Base-by-base conservation (phyloP, 2,888 invertebrate genomes). In the Seira ritae region DNA sequence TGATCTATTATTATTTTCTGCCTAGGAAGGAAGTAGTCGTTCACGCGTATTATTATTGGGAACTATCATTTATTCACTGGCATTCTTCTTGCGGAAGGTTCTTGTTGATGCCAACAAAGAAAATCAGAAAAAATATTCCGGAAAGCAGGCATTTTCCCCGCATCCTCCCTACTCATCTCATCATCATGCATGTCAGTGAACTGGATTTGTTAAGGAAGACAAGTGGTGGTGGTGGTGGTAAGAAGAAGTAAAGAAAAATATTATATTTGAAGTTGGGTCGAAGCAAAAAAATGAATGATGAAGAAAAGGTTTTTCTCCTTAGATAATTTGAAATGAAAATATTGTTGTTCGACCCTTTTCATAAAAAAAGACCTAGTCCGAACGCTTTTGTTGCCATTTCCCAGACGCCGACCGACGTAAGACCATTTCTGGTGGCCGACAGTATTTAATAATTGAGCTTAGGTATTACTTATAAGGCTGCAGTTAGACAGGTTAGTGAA, bases 1-100 rank as follows among this genome's bases (percentile, higher is more conserved):
- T 31, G 31, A 2, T 31, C 50, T 50, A 50, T 50, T 50, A 50
- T 50, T 50, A 50, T 50, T 50, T n/a, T 50, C n/a, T 50, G 12
- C 15, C 50, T 6, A 73, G 79, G 60, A 72, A 69, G 75, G 75
- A 74, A 75, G 75, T 42, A 70, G 69, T 67, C 75, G 24, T 75
- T 80, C 80, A 80, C 74, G 80, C 80, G 80, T 75, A 80, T 70
- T 80, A 50, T 50, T 50, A 80, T 75, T 75, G 70, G 46, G 68
- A 77, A 60, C 76, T 67, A 76, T 82, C 72, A 75, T 82, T 82
- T 77, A 79, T 72, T 79, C 55, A 15, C 50, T 24, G 4, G 66
- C 31, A 15, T 71, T 62, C n/a, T 65, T 65, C n/a, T 65, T 65
- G 3, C 50, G 6, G 1, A n/a, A n/a, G 50, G 15, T 50, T 50